A percentile compares a stretch with the other conserved stretches of the same genome.
These are phyloP conservation scores for Hyperoplus immaculatus DNA, from an alignment of 2,797 vertebrate species.

Conservation along the genomic window DNA sequence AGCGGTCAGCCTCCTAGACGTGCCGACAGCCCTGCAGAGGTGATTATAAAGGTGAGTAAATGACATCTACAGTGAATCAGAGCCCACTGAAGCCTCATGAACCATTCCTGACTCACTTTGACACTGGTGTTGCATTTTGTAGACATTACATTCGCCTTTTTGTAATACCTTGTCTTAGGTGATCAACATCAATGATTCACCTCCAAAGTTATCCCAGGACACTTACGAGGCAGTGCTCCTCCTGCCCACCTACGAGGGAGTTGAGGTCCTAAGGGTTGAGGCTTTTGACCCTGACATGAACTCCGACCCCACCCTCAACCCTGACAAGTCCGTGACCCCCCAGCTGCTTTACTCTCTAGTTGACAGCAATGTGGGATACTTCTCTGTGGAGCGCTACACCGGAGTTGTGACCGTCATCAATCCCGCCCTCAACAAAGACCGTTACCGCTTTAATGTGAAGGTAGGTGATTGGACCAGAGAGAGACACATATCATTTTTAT, in stretches of 20 bases:
- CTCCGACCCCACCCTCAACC: conserved; percentile 66
- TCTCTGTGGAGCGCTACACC: conserved; percentile 86
- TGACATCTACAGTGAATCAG: conserved; percentile 2
- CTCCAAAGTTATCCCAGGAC: conserved; percentile 92
- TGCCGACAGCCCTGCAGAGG: conserved; percentile 91
- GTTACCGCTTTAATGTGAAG: conserved; percentile 92
- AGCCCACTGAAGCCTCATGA: conserved; percentile 4
- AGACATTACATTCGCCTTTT: conserved; percentile 13
- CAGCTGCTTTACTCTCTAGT: conserved; percentile 91
- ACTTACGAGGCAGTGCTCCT: conserved; percentile 91
- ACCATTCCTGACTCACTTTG: conserved; percentile 20
- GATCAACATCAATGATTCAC: conserved; percentile 96
- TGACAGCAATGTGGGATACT: conserved; percentile 90
- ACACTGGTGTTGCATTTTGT: conserved; percentile 1
- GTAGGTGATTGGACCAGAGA: conserved; percentile 73
- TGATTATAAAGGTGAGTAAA: conserved; percentile 87
- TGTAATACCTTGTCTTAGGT: conserved; percentile 71
- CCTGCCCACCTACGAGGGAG: conserved; percentile 92
- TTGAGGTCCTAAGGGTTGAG: conserved; percentile 89
- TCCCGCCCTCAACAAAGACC: conserved; percentile 90
- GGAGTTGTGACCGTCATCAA: conserved; percentile 91
- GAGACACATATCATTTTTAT: background rate
- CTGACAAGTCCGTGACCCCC: conserved; percentile 81
- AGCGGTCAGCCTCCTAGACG: conserved; percentile 88
- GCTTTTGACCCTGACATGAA: conserved; percentile 91